These are phyloP conservation scores for Tupaia tana DNA, from an alignment of 2,113 vertebrate species.

Conservation along the genomic window DNA sequence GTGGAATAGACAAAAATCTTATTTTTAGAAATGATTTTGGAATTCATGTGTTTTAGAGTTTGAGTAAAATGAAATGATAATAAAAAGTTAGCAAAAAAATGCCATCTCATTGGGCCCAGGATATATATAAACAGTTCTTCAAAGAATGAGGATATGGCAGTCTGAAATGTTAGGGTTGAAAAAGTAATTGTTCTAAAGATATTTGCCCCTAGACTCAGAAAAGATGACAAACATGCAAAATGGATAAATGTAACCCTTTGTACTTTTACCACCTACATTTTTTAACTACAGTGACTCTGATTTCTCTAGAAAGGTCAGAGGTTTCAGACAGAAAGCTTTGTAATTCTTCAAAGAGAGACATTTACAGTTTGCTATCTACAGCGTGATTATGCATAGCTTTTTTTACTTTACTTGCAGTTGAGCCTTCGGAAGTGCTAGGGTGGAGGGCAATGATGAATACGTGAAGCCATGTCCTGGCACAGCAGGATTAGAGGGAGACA, in stretches of 20 bases:
- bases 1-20: neutral
- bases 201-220: constrained; percentile 66
- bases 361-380: constrained; percentile 60
- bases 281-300: constrained; percentile 68
- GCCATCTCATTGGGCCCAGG: neutral
- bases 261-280: constrained; percentile 78
- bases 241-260: constrained; percentile 77
- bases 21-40: constrained; percentile 12
- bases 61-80: neutral
- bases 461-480: neutral
- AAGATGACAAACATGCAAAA: constrained; percentile 57
- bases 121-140: neutral
- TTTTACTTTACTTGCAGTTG: constrained; percentile 46
- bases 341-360: constrained; percentile 73
- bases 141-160: constrained; percentile 41
- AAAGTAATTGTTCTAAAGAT: constrained; percentile 73
- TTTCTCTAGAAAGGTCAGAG: constrained; percentile 80
- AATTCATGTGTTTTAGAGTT: constrained; percentile 40
- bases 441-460: neutral
- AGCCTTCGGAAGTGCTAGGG: neutral
- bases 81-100: neutral
- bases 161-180: constrained; percentile 61
- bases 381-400: constrained; percentile 49
- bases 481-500: neutral
- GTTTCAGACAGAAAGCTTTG: constrained; percentile 78